Base-by-base conservation (phyloP, 2,888 invertebrate species). In the Carabus problematicus region DNA sequence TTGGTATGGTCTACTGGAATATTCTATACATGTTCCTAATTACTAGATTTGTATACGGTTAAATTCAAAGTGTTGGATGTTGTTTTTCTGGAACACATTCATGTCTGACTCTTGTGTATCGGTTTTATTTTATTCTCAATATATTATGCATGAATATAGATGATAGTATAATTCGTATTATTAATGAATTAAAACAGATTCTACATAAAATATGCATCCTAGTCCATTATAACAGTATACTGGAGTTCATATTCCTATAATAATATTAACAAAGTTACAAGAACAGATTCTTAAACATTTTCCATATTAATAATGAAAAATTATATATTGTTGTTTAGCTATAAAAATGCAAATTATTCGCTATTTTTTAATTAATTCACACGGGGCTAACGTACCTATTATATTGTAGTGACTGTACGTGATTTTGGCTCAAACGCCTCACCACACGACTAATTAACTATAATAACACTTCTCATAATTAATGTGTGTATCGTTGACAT, bases 311-410 rank as follows among this genome's bases (percentile, higher is more conserved):
- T 16, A 1, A 52, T n/a, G 52, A 14, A 52, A 19, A 14, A 52
- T 52, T 52, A 52, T 52, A 19, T 52, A 52, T 52, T 18, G 29
- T 29, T 29, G 14, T 12, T 12, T 52, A 52, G 52, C 18, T 52
- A 52, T 52, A 52, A 52, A 52, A 9, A 52, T 52, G 52, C 19
- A n/a, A 52, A 52, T 52, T 52, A 52, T 52, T 52, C 12, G 52
- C 52, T 18, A 52, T 19, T 16, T 52, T 52, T 18, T 52, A 52
- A 18, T 16, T 16, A 18, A 52, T 52, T 52, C 52, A 52, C 52
- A 52, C 52, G 52, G 12, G 52, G 19, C 52, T 52, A 52, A 18
- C 52, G 19, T 52, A 19, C 52, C 19, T 52, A 52, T 52, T 52
- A 52, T 19, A 19, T 52, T 12, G n/a, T 19, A 12, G 52, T 18